Conservation (phyloP, 2,797 vertebrate genomes). For the Nyctibius grandis region DNA sequence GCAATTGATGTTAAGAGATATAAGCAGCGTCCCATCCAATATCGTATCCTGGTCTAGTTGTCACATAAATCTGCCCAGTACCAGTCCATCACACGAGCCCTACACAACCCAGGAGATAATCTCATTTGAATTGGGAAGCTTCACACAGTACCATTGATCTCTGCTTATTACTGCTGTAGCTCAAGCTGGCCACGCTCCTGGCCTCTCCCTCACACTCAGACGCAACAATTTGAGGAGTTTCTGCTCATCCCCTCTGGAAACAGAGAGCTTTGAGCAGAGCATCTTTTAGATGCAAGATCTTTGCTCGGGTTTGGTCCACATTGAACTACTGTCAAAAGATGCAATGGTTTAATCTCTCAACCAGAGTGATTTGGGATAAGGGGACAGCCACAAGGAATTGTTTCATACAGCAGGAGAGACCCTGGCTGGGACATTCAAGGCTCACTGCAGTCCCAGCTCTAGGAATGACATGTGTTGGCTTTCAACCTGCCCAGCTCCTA, state of each 20-base stretch:
- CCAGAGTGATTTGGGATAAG: not conserved
- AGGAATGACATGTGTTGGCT: rapidly evolving
- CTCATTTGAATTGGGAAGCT: not conserved
- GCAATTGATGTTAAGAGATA: not conserved
- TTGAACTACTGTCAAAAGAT: not conserved
- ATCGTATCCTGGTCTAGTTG: not conserved
- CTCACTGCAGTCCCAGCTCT: not conserved
- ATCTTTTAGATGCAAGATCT: not conserved
- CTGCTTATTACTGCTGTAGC: not conserved
- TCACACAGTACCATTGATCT: not conserved
- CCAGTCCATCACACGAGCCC: not conserved
- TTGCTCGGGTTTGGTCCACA: rapidly evolving
- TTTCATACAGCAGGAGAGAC: not conserved
- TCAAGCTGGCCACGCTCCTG: rapidly evolving
- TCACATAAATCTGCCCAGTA: not conserved
- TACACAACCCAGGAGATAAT: not conserved
- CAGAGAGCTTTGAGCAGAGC: not conserved
- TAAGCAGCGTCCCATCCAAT: rapidly evolving
- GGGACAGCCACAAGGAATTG: not conserved
- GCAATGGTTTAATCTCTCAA: not conserved
- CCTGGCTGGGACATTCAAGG: not conserved
- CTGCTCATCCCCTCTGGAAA: not conserved
- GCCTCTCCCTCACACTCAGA: not conserved
- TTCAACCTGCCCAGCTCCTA: not conserved
- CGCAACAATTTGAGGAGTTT: not conserved